A percentile compares a stretch with the other conserved stretches of the same genome.
phyloP scores from a whole-genome alignment of 2,113 vertebrate species.

The Pycnonotus jocosus region DNA sequence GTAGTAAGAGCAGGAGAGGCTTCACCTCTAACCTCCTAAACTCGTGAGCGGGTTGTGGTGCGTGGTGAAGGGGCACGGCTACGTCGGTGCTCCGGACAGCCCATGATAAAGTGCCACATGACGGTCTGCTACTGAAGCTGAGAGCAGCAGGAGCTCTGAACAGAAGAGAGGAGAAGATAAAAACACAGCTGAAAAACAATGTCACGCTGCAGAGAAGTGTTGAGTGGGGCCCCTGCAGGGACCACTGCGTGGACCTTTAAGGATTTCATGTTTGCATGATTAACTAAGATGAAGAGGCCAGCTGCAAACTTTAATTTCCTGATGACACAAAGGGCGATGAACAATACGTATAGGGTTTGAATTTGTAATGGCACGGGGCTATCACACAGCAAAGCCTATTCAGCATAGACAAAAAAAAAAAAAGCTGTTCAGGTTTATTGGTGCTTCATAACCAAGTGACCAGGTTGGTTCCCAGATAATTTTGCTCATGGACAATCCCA shows the following conservation, averaged over 20 bases:
- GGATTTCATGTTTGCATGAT: slow-evolving; percentile 76
- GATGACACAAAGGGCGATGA: slow-evolving; percentile 73
- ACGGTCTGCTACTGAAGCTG: slow-evolving; percentile 49
- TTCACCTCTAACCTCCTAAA: background rate
- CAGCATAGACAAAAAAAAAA: background rate
- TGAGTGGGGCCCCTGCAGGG: slow-evolving; percentile 69
- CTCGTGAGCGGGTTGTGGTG: background rate
- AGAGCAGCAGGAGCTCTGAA: slow-evolving; percentile 68
- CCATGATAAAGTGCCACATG: slow-evolving; percentile 55
- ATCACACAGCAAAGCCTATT: slow-evolving; percentile 58
- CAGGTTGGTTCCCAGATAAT: background rate
- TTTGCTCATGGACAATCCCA: background rate
- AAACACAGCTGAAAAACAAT: slow-evolving; percentile 68
- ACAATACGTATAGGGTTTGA: slow-evolving; percentile 74
- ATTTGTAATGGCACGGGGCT: slow-evolving; percentile 62
- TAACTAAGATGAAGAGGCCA: slow-evolving; percentile 79
- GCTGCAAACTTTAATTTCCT: slow-evolving; percentile 82
- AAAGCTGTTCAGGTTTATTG: background rate
- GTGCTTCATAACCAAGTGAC: background rate
- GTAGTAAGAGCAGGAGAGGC: background rate
- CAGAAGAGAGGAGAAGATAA: slow-evolving; percentile 59
- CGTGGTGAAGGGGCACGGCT: background rate
- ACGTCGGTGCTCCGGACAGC: background rate
- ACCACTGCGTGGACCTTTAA: slow-evolving; percentile 68
- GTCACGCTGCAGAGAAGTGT: slow-evolving; percentile 52